Base-by-base conservation (phyloP, 2,113 vertebrate species). In the Xenotilapia leptura region DNA sequence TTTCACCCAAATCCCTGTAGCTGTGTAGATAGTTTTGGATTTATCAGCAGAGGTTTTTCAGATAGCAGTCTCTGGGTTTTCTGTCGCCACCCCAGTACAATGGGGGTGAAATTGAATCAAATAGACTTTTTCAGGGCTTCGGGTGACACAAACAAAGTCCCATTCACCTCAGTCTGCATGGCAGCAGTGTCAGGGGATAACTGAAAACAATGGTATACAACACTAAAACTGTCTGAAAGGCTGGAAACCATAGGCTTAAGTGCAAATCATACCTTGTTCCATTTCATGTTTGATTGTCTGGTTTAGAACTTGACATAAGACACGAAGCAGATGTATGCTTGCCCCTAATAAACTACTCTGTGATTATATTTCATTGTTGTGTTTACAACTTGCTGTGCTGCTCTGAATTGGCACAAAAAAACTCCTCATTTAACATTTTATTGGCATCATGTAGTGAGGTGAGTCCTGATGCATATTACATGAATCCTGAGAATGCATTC, bases 101-200 rank as follows among this genome's bases (percentile, higher is more conserved):
- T 55, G n/a, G 58, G 75, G 65, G 36, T 89, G 68, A 89, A 83
- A 90, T 65, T 85, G 77, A 87, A 82, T 89, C 70, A 86, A 83
- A 92, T 75, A 40, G 83, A 75, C 55, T 87, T 87, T 88, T 86
- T 82, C 62, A 38, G 79, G 82, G 60, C 75, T 73, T 75, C 53
- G 23, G 65, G 60, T 49, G 40, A 45, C 79, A 77, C 70, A 88
- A 62, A 84, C 28, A 68, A 85, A 88, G 45, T 62, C 79, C 28
- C 54, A 60, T 86, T 84, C 58, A 84, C 58, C 83, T 88, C 54
- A 68, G 54, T 83, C 33, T 65, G 26, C 11, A 10, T 38, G 23
- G 31, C 56, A 55, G 42, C 26, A 49, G 31, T 53, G 82, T 85
- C 19, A 53, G 11, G 13, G 54, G 51, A 77, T 77, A 77, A 49